Percentiles rank a stretch among this genome's conserved stretches.
Evolutionary conservation across 1,140 invertebrate genomes (phyloP).

Genomic region (Octopus bimaculoides): DNA sequence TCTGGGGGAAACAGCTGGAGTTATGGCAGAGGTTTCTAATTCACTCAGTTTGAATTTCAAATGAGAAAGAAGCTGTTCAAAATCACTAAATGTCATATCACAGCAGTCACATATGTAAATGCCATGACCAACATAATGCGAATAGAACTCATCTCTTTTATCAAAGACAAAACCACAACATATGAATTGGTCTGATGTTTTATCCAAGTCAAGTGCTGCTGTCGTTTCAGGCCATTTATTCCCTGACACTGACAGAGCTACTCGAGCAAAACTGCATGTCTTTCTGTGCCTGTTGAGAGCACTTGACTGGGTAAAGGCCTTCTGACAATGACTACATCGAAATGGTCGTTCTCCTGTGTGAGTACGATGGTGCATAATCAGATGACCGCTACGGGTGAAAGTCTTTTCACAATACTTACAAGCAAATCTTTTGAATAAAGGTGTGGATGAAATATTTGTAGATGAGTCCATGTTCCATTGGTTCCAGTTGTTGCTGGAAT

Average conservation of each 20-base stretch:
- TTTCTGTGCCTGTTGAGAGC: neutral
- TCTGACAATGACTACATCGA: neutral
- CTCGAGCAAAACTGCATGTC: neutral
- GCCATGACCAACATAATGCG: neutral
- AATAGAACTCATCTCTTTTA: neutral
- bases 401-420: slow-evolving; percentile 9
- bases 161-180: neutral
- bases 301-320: slow-evolving; percentile 1
- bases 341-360: slow-evolving; percentile 6
- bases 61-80: neutral
- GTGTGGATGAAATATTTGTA: no score
- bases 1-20: neutral
- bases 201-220: neutral
- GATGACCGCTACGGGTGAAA: neutral
- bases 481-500: no score
- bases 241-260: neutral
- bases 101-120: neutral
- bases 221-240: neutral
- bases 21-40: neutral
- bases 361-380: neutral
- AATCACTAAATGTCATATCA: neutral
- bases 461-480: no score
- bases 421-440: slow-evolving; percentile 59
- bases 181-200: neutral
- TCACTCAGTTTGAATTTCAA: neutral